phyloP scores from a whole-genome alignment of 1,140 invertebrate genomes.

The Lithobius niger region DNA sequence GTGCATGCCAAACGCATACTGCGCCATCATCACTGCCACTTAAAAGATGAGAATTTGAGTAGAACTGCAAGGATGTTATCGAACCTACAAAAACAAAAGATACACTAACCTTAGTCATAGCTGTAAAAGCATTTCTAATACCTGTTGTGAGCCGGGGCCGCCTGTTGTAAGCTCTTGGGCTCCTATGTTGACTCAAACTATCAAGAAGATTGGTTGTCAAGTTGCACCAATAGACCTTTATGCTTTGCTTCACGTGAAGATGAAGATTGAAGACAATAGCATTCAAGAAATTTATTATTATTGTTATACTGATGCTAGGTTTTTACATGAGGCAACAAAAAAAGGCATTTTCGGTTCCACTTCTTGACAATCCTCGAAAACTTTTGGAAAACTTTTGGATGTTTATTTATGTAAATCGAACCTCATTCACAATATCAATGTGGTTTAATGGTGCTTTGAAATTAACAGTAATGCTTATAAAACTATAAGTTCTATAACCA shows the following conservation, averaged over 20 bases:
- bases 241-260: neutral
- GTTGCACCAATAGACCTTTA: neutral
- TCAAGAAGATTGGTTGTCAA: neutral
- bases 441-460: too few species aligned
- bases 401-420: too few species aligned
- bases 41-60: slow-evolving; percentile 59
- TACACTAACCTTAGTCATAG: neutral
- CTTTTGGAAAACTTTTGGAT: too few species aligned
- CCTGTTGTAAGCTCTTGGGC: neutral
- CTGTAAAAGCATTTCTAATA: neutral
- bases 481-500: too few species aligned
- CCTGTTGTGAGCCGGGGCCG: neutral
- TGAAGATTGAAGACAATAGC: neutral
- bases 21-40: slow-evolving; percentile 69
- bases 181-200: neutral
- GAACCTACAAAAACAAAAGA: slow-evolving; percentile 37
- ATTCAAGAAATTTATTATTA: neutral
- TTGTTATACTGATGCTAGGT: slow-evolving; percentile 1
- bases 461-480: too few species aligned
- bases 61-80: slow-evolving; percentile 59
- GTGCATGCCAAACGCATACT: slow-evolving; percentile 62
- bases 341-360: too few species aligned
- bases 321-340: neutral
- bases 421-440: too few species aligned
- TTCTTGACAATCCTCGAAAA: too few species aligned